Evolutionary conservation across 64 coral and sea anemone genomes (phyloP).

Genomic region (Stylophora pistillata): DNA sequence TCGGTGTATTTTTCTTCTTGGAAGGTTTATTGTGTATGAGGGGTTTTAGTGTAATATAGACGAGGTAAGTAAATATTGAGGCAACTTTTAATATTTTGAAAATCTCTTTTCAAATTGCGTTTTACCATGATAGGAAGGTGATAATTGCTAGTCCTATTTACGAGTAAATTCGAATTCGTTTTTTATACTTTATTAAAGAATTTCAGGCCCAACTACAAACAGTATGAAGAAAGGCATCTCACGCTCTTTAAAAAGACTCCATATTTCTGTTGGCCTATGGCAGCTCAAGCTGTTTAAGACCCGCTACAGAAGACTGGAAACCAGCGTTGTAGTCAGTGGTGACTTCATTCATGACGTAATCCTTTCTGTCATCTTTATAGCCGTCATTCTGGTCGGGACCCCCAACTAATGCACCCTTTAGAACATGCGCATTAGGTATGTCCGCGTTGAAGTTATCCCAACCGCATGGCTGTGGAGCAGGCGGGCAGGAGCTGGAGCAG

Average conservation of each 20-base stretch:
- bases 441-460: constrained; percentile 40
- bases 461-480: constrained; percentile 33
- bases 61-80: not conserved
- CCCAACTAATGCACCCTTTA: constrained; percentile 73
- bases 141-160: not conserved
- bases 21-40: not conserved
- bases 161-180: not conserved
- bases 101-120: not conserved
- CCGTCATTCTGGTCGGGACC: constrained; percentile 77
- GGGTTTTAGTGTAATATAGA: not conserved
- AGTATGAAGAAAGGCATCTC: not conserved
- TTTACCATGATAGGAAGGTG: not conserved
- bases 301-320: constrained; percentile 87
- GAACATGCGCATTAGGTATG: constrained; percentile 54
- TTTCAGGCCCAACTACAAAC: not conserved
- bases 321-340: constrained; percentile 96
- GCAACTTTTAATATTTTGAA: not conserved
- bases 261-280: not conserved
- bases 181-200: not conserved
- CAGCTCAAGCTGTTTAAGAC: constrained; percentile 38
- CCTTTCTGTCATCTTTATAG: constrained; percentile 64
- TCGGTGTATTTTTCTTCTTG: not conserved
- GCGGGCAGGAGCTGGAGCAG: constrained; percentile 71
- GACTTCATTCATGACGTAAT: constrained; percentile 87
- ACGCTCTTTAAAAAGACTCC: not conserved